Evolutionary conservation across 2,113 vertebrate genomes (phyloP).

Genomic region (Vombatus ursinus): DNA sequence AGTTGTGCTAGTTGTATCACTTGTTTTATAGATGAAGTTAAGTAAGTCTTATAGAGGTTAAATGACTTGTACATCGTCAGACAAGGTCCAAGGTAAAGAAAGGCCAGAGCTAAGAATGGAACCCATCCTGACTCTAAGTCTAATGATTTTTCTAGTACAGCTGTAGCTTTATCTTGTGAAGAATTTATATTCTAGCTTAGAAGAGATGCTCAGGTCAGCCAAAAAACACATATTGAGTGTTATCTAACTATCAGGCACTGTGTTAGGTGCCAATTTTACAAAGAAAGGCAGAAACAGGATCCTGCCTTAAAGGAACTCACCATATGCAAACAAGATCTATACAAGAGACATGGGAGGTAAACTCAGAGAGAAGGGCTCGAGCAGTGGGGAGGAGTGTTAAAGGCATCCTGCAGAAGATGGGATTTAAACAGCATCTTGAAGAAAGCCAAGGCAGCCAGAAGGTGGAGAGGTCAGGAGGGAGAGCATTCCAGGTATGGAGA

Average conservation of each 20-base stretch:
- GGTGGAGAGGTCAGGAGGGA: not conserved
- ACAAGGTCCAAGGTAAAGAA: not conserved
- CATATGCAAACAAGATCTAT: not conserved
- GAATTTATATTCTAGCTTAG: not conserved
- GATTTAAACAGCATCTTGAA: not conserved
- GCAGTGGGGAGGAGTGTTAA: not conserved
- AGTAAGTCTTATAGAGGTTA: not conserved
- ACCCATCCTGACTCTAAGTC: not conserved
- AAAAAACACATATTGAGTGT: not conserved
- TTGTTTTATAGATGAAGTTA: not conserved
- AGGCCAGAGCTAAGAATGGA: not conserved
- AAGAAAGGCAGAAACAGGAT: not conserved
- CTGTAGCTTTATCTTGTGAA: not conserved
- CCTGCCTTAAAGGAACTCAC: not conserved
- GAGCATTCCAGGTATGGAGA: not conserved
- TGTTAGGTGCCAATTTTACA: not conserved
- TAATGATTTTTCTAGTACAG: not conserved
- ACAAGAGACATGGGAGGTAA: not conserved
- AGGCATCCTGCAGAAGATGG: not conserved
- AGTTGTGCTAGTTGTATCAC: not conserved
- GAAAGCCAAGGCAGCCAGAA: not conserved
- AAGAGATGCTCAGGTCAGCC: not conserved
- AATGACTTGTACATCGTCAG: not conserved
- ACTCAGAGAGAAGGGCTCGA: not conserved
- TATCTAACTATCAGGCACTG: not conserved